A percentile compares a stretch with the other conserved stretches of the same genome.
Conservation (phyloP, 2,888 invertebrate species). For the Reticulitermes lucifugus region DNA sequence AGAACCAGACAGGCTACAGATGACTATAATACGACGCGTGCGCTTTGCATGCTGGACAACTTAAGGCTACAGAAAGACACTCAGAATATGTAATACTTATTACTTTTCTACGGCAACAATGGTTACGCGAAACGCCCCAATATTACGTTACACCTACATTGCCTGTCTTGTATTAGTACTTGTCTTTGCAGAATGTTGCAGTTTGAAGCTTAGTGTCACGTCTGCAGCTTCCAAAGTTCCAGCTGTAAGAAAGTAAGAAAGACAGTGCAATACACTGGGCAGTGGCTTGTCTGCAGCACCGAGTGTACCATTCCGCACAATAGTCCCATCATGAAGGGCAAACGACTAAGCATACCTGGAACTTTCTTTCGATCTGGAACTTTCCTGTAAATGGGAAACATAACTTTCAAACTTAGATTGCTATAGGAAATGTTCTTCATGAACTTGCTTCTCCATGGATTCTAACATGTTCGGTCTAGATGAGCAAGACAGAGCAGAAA, state of each 20-base stretch:
- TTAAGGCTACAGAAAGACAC: too few species aligned
- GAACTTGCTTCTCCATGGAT: slow-evolving; percentile 36
- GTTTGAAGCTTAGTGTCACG: too few species aligned
- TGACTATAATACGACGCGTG: too few species aligned
- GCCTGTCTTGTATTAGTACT: too few species aligned
- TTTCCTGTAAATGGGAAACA: slow-evolving; percentile 49
- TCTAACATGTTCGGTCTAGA: not conserved
- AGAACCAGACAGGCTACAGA: too few species aligned
- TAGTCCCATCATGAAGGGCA: not conserved
- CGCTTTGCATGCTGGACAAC: too few species aligned
- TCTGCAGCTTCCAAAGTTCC: not conserved
- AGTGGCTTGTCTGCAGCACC: not conserved
- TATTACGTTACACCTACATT: too few species aligned
- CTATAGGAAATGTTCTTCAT: slow-evolving; percentile 46
- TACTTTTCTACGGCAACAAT: too few species aligned
- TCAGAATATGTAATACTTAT: too few species aligned
- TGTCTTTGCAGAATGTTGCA: too few species aligned
- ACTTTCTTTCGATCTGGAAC: not conserved
- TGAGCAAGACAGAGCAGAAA: slow-evolving; percentile 13
- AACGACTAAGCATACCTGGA: not conserved
- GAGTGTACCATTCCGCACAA: not conserved
- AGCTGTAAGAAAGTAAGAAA: not conserved
- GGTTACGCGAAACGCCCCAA: too few species aligned
- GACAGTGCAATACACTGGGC: not conserved
- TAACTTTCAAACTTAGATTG: slow-evolving; percentile 50